Conservation (phyloP, 2,113 vertebrate genomes). For the Cynoglossus semilaevis region DNA sequence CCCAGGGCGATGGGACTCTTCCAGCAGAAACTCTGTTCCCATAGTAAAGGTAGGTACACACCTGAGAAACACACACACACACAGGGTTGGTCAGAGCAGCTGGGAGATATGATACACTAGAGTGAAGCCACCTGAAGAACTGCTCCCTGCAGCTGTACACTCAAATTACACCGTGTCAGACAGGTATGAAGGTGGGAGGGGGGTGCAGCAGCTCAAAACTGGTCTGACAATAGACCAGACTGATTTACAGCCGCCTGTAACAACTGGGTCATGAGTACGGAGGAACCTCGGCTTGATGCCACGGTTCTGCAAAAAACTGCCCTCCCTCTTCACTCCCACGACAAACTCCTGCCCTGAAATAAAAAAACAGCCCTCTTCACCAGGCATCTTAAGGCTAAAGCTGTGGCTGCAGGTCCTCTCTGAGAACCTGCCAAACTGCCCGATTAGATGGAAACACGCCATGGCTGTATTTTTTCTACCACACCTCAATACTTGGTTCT, state of each 20-base stretch:
- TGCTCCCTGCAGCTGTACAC: conserved; percentile 11
- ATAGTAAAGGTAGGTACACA: conserved; percentile 95
- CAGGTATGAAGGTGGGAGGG: background rate
- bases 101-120: no score
- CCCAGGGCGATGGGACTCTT: conserved; percentile 98
- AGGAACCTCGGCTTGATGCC: conserved; percentile 6
- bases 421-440: conserved; percentile 6
- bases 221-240: conserved; percentile 19
- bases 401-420: background rate
- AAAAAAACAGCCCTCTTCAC: no score
- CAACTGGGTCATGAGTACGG: conserved; percentile 29
- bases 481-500: no score
- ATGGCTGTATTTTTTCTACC: no score
- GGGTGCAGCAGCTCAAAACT: conserved; percentile 2
- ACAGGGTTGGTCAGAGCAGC: conserved; percentile 10
- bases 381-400: no score
- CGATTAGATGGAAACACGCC: no score
- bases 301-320: background rate
- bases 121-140: background rate
- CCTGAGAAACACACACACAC: conserved; percentile 66
- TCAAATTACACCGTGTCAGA: conserved; percentile 12
- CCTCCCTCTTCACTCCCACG: no score
- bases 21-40: conserved; percentile 99
- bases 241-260: conserved; percentile 23
- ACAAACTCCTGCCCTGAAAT: no score